Conservation (phyloP, 2,797 vertebrate species). For the Denticeps clupeoides region DNA sequence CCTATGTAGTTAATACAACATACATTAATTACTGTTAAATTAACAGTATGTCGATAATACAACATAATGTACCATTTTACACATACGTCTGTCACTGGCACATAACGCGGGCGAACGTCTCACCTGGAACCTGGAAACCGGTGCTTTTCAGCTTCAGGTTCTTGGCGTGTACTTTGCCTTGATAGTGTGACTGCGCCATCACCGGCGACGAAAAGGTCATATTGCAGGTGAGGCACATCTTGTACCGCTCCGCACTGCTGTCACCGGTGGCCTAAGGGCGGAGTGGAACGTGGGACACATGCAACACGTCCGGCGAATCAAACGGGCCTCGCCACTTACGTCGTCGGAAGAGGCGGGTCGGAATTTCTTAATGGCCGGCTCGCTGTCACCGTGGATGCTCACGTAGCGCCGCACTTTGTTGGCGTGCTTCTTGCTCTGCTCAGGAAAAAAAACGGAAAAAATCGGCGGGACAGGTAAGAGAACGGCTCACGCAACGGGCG, state of each 20-base stretch:
- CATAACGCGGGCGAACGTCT: neutral
- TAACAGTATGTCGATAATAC: too few species aligned
- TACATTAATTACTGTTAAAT: too few species aligned
- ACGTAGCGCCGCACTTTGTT: slow-evolving; percentile 89
- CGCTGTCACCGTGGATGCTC: slow-evolving; percentile 70
- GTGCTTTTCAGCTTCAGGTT: slow-evolving; percentile 75
- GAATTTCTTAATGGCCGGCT: slow-evolving; percentile 52
- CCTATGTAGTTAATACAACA: too few species aligned
- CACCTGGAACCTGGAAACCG: slow-evolving; percentile 66
- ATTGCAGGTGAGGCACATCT: slow-evolving; percentile 83
- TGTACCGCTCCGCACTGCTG: slow-evolving; percentile 69
- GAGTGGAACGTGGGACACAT: neutral
- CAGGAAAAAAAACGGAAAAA: slow-evolving; percentile 4
- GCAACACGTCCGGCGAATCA: too few species aligned
- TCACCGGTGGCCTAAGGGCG: slow-evolving; percentile 63
- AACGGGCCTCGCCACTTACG: too few species aligned
- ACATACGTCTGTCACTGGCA: neutral
- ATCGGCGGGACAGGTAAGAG: too few species aligned
- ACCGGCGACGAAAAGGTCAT: slow-evolving; percentile 89
- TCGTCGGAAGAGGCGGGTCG: slow-evolving; percentile 38
- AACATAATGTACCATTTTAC: too few species aligned
- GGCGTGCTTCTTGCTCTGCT: slow-evolving; percentile 92
- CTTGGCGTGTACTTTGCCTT: slow-evolving; percentile 92
- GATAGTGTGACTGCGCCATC: slow-evolving; percentile 88
- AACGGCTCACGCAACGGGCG: too few species aligned